phyloP scores from a whole-genome alignment of 92 coral and sea anemone species.

The Actinernus sp. region DNA sequence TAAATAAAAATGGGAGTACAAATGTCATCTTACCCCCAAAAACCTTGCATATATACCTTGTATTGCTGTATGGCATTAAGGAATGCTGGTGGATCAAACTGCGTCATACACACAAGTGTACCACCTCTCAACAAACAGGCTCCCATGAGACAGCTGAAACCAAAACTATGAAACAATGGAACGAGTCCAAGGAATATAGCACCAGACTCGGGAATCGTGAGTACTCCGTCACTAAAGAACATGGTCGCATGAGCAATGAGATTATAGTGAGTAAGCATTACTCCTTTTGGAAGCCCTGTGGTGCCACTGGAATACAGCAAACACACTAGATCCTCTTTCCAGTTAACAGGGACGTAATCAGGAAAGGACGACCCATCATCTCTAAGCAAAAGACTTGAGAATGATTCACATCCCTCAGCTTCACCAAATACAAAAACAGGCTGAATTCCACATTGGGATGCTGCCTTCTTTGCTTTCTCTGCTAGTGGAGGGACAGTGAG shows the following conservation, averaged over 20 bases:
- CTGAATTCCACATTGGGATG: constrained; percentile 58
- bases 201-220: background rate
- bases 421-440: constrained; percentile 75
- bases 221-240: background rate
- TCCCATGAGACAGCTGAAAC: constrained; percentile 48
- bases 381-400: constrained; percentile 56
- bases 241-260: constrained; percentile 26
- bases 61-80: constrained; percentile 70
- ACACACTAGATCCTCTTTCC: constrained; percentile 66
- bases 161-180: constrained; percentile 74
- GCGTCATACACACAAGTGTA: constrained; percentile 55
- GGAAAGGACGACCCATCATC: constrained; percentile 85
- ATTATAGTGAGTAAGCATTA: constrained; percentile 87
- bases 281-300: constrained; percentile 89
- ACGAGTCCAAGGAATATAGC: constrained; percentile 45
- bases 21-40: background rate
- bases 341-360: constrained; percentile 54
- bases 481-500: constrained; percentile 76
- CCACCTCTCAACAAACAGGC: constrained; percentile 19
- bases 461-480: constrained; percentile 69
- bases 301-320: constrained; percentile 93
- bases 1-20: background rate
- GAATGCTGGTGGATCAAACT: constrained; percentile 65
- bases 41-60: constrained; percentile 42
- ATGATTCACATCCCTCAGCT: constrained; percentile 67